Evolutionary conservation across 1,140 invertebrate species (phyloP).

Genomic region (Papilio xuthus): DNA sequence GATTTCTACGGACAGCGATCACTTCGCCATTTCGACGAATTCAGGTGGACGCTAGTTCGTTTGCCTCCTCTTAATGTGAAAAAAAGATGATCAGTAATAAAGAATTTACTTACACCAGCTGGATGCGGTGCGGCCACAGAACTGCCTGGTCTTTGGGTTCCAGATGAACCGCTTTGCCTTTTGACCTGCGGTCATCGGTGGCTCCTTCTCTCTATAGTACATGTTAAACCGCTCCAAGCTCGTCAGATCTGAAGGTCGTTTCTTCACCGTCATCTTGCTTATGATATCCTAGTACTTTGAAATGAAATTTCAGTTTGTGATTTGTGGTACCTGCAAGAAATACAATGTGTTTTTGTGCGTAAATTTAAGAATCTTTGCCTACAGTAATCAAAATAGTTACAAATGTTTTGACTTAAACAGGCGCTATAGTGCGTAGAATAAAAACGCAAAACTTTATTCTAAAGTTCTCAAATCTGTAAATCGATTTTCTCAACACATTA

Average conservation of each 20-base stretch:
- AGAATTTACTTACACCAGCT: conserved; percentile 87
- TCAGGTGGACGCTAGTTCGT: too few relatives aligned
- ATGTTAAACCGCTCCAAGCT: conserved; percentile 83
- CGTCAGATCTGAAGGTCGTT: conserved; percentile 76
- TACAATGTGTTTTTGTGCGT: not conserved
- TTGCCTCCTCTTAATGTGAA: too few relatives aligned
- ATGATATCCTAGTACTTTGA: not conserved
- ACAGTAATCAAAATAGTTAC: too few relatives aligned
- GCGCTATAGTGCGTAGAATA: too few relatives aligned
- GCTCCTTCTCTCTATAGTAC: conserved; percentile 84
- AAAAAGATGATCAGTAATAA: not conserved
- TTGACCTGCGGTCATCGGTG: conserved; percentile 81
- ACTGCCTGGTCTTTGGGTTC: conserved; percentile 85
- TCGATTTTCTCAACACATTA: too few relatives aligned
- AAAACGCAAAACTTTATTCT: too few relatives aligned
- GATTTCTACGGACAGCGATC: too few relatives aligned
- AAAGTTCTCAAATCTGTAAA: too few relatives aligned
- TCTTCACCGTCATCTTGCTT: conserved; percentile 73
- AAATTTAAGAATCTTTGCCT: not conserved
- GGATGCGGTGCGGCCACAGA: conserved; percentile 85
- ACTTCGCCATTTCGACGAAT: too few relatives aligned
- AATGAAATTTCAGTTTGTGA: not conserved
- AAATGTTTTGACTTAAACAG: too few relatives aligned
- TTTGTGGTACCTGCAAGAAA: not conserved
- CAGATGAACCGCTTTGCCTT: conserved; percentile 85